These are phyloP conservation scores for Drosophila picticornis DNA, from an alignment of 2,888 invertebrate species.

Conservation along the genomic window DNA sequence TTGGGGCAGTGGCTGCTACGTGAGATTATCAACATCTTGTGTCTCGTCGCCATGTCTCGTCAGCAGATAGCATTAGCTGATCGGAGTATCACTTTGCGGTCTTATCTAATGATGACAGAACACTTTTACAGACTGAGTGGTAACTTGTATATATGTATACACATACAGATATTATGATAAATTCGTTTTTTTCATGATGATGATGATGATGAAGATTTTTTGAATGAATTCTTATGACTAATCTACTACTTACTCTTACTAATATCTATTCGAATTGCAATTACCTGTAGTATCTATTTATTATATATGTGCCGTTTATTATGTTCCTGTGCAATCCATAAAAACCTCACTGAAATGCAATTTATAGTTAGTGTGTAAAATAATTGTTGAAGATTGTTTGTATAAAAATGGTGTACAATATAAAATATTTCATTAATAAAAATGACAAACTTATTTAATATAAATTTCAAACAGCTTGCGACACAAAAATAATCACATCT, in stretches of 20 bases:
- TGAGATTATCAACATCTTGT: slow-evolving; percentile 58
- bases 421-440: neutral
- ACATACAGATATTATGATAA: neutral
- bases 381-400: neutral
- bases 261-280: neutral
- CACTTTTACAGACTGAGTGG: neutral
- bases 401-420: neutral
- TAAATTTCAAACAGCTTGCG: neutral
- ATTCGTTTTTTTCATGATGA: too few species aligned
- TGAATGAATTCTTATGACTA: slow-evolving; percentile 12
- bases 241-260: neutral
- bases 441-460: neutral
- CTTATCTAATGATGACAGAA: slow-evolving; percentile 62
- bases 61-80: slow-evolving; percentile 61
- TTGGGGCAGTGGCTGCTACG: slow-evolving; percentile 41
- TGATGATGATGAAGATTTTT: neutral
- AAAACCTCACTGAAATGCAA: neutral
- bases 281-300: neutral
- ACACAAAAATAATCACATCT: neutral
- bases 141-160: neutral
- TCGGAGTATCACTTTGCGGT: slow-evolving; percentile 6
- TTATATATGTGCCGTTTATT: accelerated
- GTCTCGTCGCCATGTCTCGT: slow-evolving; percentile 38
- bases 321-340: neutral
- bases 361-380: neutral